Percentiles rank a stretch among this genome's conserved stretches.
Conservation (phyloP, 2,888 invertebrate genomes). For the Vannuccia rotundouncinata region DNA sequence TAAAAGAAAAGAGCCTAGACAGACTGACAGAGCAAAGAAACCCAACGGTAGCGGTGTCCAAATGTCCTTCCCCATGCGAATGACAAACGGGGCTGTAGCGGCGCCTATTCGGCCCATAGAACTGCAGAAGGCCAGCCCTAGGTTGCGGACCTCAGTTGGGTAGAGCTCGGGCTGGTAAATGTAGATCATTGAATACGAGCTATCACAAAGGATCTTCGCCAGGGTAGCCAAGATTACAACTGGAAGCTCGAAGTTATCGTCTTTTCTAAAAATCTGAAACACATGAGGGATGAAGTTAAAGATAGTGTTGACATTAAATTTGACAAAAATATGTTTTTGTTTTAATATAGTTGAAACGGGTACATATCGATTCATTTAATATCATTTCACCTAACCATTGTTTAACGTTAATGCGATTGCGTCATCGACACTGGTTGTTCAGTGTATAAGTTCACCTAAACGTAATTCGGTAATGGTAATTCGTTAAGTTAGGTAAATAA, state of each 20-base stretch:
- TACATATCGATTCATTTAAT: no score
- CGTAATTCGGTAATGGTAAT: no score
- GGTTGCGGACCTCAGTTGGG: slow-evolving; percentile 25
- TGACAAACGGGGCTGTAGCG: not conserved
- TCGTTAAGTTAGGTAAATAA: no score
- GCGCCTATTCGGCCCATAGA: slow-evolving; percentile 1
- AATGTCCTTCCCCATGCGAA: not conserved
- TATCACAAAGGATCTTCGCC: not conserved
- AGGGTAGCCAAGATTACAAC: not conserved
- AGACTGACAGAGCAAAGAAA: not conserved
- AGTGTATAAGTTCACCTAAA: no score
- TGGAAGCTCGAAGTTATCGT: not conserved
- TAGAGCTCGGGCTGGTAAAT: slow-evolving; percentile 15
- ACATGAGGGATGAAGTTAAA: no score
- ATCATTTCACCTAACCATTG: no score
- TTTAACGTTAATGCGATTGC: no score
- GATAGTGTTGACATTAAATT: no score
- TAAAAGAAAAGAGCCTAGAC: not conserved
- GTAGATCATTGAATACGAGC: not conserved
- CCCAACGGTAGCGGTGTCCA: not conserved
- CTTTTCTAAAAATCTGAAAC: not conserved
- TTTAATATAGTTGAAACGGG: no score
- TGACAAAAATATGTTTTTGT: no score
- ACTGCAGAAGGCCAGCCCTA: slow-evolving; percentile 13
- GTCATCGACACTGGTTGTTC: no score